Evolutionary conservation across 92 coral and sea anemone genomes (phyloP).

Genomic region (Pocillopora grandis): DNA sequence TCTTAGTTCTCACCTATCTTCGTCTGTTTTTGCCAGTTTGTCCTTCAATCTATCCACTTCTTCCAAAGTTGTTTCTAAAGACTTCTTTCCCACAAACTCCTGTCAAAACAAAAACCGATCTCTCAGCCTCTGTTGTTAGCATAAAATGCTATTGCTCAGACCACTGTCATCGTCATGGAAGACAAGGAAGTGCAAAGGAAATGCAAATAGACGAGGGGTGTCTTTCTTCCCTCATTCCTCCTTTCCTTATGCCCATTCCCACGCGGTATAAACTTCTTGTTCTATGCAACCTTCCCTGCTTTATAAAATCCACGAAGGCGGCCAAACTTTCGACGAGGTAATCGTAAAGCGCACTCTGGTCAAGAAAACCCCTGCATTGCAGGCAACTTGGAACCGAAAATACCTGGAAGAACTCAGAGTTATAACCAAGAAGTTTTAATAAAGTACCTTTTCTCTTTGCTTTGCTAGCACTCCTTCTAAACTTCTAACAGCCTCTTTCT

Average conservation of each 20-base stretch:
- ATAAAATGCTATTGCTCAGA: background rate
- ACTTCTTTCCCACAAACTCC: constrained; percentile 83
- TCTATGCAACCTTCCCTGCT: no score
- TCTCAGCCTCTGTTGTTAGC: background rate
- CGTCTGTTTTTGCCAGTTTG: constrained; percentile 75
- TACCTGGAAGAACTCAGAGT: background rate
- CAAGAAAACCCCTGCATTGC: no score
- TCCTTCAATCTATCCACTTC: constrained; percentile 87
- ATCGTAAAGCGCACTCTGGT: no score
- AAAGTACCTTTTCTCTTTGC: constrained; percentile 79
- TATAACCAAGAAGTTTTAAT: background rate
- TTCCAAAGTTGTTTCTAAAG: constrained; percentile 83
- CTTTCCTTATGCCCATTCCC: no score
- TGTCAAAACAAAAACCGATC: constrained; percentile 1
- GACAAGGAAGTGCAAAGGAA: no score
- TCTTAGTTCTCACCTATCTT: constrained; percentile 74
- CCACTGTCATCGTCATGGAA: background rate
- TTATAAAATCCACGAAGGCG: no score
- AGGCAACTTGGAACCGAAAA: no score
- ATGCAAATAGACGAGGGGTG: no score
- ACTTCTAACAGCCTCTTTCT: constrained; percentile 78
- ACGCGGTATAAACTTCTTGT: no score
- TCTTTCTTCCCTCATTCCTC: no score
- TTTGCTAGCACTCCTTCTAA: constrained; percentile 85
- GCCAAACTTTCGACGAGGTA: no score